These are phyloP conservation scores for Phaenicophaeus curvirostris DNA, from an alignment of 2,797 vertebrate genomes.

Conservation along the genomic window DNA sequence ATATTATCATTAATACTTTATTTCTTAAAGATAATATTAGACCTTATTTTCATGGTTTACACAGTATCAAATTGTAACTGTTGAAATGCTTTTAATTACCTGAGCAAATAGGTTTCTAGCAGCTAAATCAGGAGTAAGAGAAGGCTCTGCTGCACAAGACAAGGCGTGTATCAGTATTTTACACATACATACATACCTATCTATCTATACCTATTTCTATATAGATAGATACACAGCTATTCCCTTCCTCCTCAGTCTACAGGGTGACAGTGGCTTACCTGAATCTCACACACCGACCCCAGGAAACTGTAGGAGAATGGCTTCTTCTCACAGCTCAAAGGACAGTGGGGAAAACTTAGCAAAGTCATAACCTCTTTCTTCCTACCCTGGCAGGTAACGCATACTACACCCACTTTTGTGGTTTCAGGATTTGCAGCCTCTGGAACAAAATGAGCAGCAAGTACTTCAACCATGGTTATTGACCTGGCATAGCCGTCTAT, in stretches of 20 bases:
- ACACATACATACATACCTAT: conserved; percentile 70
- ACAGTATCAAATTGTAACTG: neutral
- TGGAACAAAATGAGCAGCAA: conserved; percentile 59
- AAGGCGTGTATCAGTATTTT: neutral
- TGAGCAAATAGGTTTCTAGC: conserved; percentile 4
- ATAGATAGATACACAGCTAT: conserved; percentile 55
- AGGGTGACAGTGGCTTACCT: conserved; percentile 20
- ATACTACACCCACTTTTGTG: conserved; percentile 32
- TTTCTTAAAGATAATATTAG: neutral
- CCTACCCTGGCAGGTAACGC: conserved; percentile 62
- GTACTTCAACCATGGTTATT: conserved; percentile 62
- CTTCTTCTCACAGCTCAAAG: conserved; percentile 39
- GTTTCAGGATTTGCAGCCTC: conserved; percentile 67
- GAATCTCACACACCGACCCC: neutral
- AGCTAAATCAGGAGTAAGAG: neutral
- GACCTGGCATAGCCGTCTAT: conserved; percentile 3
- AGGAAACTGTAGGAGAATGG: conserved; percentile 23
- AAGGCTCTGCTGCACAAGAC: neutral
- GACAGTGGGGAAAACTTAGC: conserved; percentile 12
- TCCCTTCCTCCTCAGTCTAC: conserved; percentile 58
- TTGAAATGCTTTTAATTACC: neutral
- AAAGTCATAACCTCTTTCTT: conserved; percentile 66
- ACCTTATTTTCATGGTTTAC: conserved; percentile 8
- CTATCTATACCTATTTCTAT: conserved; percentile 50
- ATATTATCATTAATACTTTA: neutral